Percentiles rank a stretch among this genome's conserved stretches.
Evolutionary conservation across 2,113 vertebrate species (phyloP).

Genomic region (Burhinus bistriatus): DNA sequence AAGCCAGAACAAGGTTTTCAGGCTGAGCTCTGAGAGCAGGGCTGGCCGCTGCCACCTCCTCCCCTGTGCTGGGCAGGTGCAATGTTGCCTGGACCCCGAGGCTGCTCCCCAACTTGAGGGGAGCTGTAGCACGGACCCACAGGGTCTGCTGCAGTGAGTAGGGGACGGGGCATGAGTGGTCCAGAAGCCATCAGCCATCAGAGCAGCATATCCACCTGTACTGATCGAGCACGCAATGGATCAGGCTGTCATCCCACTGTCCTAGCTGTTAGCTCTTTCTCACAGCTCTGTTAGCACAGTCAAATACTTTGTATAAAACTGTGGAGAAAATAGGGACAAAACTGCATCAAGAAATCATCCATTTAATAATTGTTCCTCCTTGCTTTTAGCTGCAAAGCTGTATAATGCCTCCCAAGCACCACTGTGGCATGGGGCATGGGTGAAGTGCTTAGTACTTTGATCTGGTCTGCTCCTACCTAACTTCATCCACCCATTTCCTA

Average conservation of each 20-base stretch:
- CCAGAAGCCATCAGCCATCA: not conserved
- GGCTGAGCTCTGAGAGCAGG: not conserved
- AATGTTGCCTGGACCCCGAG: not conserved
- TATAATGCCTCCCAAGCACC: not conserved
- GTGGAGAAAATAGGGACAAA: not conserved
- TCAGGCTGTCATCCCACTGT: not conserved
- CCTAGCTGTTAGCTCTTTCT: not conserved
- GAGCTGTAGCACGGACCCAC: not conserved
- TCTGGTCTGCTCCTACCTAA: not conserved
- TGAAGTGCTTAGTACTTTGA: not conserved
- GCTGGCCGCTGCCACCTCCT: not conserved
- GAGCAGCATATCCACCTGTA: rapidly evolving
- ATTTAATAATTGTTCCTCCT: not conserved
- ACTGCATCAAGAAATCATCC: not conserved
- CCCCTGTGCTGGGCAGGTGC: not conserved
- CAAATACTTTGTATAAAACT: not conserved
- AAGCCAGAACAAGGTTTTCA: slow-evolving; percentile 63
- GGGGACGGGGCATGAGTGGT: rapidly evolving
- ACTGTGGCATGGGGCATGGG: not conserved
- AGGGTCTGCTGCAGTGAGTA: not conserved
- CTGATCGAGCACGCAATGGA: rapidly evolving
- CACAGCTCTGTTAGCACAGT: not conserved
- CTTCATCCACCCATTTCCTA: not conserved
- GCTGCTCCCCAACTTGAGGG: not conserved
- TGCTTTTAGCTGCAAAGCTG: not conserved